A percentile compares a stretch with the other conserved stretches of the same genome.
Conservation (phyloP, 1,140 invertebrate species). For the Galleria mellonella region DNA sequence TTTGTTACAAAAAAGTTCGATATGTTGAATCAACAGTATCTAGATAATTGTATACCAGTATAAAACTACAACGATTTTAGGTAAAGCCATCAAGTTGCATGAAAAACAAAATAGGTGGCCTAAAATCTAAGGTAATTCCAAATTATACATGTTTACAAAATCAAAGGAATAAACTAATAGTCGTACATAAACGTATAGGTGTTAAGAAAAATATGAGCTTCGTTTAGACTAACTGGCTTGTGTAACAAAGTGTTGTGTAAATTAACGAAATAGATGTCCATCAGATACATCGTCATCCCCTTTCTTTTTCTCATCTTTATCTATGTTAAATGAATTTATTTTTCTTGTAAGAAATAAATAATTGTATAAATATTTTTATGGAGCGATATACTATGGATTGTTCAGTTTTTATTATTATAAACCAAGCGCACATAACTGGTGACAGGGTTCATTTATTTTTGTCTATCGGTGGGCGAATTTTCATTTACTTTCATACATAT, state of each 20-base stretch:
- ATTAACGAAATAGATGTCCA: constrained; percentile 26
- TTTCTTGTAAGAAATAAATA: neutral
- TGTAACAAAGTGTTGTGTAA: constrained; percentile 61
- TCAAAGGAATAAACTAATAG: constrained; percentile 18
- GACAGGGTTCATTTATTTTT: constrained; percentile 68
- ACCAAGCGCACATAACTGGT: constrained; percentile 63
- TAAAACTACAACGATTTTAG: too few species aligned
- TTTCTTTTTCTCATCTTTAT: constrained; percentile 14
- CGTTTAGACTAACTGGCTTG: constrained; percentile 69
- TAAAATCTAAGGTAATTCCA: too few species aligned
- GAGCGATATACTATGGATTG: neutral
- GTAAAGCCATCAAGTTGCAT: neutral
- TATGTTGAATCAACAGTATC: too few species aligned
- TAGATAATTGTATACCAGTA: too few species aligned
- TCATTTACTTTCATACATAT: constrained; percentile 12
- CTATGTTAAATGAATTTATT: neutral
- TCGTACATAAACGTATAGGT: constrained; percentile 54
- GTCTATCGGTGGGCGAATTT: constrained; percentile 47
- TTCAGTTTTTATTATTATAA: constrained; percentile 29
- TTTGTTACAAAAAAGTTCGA: too few species aligned
- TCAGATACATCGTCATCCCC: constrained; percentile 14
- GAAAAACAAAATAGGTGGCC: neutral
- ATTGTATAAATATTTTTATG: neutral
- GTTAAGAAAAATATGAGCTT: constrained; percentile 72
- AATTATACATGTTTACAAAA: too few species aligned